Conservation (phyloP, 2,888 invertebrate genomes). For the Endotricha flammealis region DNA sequence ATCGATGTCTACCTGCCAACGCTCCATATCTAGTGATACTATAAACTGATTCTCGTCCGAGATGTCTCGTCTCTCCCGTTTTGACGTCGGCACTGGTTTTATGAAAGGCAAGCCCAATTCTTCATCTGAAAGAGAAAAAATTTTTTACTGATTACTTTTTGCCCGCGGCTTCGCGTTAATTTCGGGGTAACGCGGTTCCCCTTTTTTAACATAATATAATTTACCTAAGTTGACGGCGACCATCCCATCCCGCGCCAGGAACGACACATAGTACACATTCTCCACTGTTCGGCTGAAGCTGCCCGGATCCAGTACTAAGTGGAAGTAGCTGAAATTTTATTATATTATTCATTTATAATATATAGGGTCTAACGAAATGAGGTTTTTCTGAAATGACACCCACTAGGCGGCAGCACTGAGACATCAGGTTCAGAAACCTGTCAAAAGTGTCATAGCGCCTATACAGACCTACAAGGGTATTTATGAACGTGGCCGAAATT, state of each 20-base stretch:
- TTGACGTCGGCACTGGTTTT: slow-evolving; percentile 37
- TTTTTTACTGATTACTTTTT: neutral
- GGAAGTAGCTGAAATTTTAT: slow-evolving; percentile 80
- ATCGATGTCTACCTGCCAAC: slow-evolving; percentile 72
- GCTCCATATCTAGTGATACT: slow-evolving; percentile 68
- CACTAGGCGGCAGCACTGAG: too few relatives aligned
- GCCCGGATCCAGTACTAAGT: slow-evolving; percentile 76
- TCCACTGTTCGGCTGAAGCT: slow-evolving; percentile 80
- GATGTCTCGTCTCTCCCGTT: slow-evolving; percentile 27
- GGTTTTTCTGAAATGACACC: too few relatives aligned
- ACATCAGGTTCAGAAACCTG: too few relatives aligned
- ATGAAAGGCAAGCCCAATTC: slow-evolving; percentile 50
- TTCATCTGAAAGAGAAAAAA: slow-evolving; percentile 37
- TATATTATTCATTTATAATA: too few relatives aligned
- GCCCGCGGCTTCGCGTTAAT: too few relatives aligned
- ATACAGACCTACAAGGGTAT: too few relatives aligned
- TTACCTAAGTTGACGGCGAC: slow-evolving; percentile 69
- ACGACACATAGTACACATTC: slow-evolving; percentile 82
- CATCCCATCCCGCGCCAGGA: slow-evolving; percentile 77
- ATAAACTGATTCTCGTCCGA: slow-evolving; percentile 75
- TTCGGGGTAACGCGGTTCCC: too few relatives aligned
- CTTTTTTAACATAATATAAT: slow-evolving; percentile 2
- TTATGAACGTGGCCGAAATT: too few relatives aligned
- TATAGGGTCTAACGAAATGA: too few relatives aligned
- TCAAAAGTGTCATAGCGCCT: too few relatives aligned